Conservation (phyloP, 2,888 invertebrate genomes). For the Dolichopus griseipennis region DNA sequence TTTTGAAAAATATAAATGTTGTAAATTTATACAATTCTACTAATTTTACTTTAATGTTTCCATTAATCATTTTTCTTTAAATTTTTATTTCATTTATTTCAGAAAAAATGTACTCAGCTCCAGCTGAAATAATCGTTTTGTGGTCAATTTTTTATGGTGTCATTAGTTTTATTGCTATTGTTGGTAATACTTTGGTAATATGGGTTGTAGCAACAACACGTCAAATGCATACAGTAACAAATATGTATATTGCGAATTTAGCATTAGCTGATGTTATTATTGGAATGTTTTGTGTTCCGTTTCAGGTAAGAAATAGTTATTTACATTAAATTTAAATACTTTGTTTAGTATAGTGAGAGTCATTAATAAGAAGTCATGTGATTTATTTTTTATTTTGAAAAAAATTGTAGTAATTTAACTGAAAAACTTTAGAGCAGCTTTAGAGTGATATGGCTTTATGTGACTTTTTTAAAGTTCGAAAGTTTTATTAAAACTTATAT, state of each 20-base stretch:
- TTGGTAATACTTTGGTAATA: constrained; percentile 77
- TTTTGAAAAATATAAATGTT: no score
- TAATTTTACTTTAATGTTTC: no score
- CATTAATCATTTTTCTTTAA: not conserved
- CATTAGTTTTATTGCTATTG: constrained; percentile 70
- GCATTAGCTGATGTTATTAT: constrained; percentile 80
- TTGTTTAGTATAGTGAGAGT: not conserved
- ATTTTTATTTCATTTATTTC: constrained; percentile 28
- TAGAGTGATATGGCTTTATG: no score
- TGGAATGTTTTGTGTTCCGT: constrained; percentile 76
- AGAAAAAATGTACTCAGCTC: constrained; percentile 64
- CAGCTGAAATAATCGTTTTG: constrained; percentile 61
- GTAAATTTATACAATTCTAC: no score
- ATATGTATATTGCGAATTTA: constrained; percentile 77
- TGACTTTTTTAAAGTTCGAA: no score
- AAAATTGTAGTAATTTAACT: no score
- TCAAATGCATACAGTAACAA: constrained; percentile 75
- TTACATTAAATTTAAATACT: constrained; percentile 4
- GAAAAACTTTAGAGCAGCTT: no score
- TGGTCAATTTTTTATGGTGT: constrained; percentile 71
- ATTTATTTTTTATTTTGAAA: no score
- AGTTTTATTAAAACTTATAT: no score
- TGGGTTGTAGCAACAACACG: constrained; percentile 71
- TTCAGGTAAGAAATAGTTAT: constrained; percentile 47
- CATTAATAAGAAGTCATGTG: not conserved